These are phyloP conservation scores for Calephelis perditalis DNA, from an alignment of 2,888 invertebrate species.

Conservation along the genomic window DNA sequence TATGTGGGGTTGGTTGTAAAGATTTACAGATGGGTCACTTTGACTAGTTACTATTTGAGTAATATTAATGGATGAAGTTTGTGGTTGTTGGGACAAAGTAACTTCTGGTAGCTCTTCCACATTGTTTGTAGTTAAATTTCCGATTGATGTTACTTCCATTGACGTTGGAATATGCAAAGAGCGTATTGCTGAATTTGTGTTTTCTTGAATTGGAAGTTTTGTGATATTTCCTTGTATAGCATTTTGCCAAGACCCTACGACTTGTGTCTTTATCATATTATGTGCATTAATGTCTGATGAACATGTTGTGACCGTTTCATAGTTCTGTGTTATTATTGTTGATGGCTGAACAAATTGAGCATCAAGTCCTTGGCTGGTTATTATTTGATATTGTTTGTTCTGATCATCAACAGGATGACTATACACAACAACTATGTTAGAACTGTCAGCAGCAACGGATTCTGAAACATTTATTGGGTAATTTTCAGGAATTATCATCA, in stretches of 20 bases:
- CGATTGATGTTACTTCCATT: conserved; percentile 22
- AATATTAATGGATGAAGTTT: conserved; percentile 5
- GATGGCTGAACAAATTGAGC: conserved; percentile 61
- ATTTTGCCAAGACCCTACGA: conserved; percentile 52
- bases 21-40: conserved; percentile 12
- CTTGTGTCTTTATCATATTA: conserved; percentile 42
- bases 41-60: conserved; percentile 11
- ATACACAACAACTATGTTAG: conserved; percentile 81
- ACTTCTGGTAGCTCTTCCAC: conserved; percentile 25
- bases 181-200: conserved; percentile 22
- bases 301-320: conserved; percentile 58
- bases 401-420: conserved; percentile 78
- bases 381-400: conserved; percentile 74
- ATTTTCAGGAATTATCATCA: conserved; percentile 80
- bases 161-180: conserved; percentile 25
- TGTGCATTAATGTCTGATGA: conserved; percentile 70
- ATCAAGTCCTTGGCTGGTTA: conserved; percentile 54
- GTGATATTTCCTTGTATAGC: conserved; percentile 38
- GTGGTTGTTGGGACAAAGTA: conserved; percentile 20
- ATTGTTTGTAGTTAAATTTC: conserved; percentile 20
- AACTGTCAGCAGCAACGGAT: conserved; percentile 67
- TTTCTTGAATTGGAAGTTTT: conserved; percentile 25
- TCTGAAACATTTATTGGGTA: conserved; percentile 77
- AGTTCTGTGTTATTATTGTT: conserved; percentile 62
- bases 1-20: conserved; percentile 11